Base-by-base conservation (phyloP, 2,113 vertebrate species). In the Chrysochloris asiatica region DNA sequence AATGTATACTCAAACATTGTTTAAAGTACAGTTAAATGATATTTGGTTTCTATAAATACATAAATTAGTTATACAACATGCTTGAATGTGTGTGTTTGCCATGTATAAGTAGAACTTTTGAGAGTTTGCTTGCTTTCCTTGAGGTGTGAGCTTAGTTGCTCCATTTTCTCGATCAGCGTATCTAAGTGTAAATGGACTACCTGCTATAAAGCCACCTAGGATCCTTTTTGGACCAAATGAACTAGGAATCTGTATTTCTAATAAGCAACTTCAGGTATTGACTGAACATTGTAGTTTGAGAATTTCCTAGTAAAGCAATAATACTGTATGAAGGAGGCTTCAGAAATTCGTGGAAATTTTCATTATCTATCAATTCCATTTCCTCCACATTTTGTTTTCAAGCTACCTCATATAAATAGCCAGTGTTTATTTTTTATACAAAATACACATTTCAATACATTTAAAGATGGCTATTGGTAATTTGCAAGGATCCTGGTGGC, bases 231-330 rank as follows among this genome's bases (percentile, higher is more conserved):
- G 22, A 83, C 1, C 7, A 50, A 86, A 36, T 43, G 48, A 92
- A 45, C 33, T 10, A 61, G 21, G 33, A 67, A 61, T 81, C 47
- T 72, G 14, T 13, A 79, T 78, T 19, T 76, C 77, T 76, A 93
- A 92, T 65, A 59, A 56, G 17, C 41, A 89, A 52, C 4, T 86
- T 21, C 19, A 63, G 21, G 6, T 77, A 19, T 81, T 84, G 36
- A 83, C 41, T 80, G 72, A 54, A 33, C 52, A 80, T 2, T 83
- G 28, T 71, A 50, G 16, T 95, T 59, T 94, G 63, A 94, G n/a
- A 92, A 48, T 90, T 71, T 17, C 3, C 22, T 30, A 77, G 41
- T 7, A 91, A 88, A 84, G 11, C 67, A 69, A 38, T 41, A 91
- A 72, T n/a, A 33, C 14, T 50, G 45, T 4, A 12, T 22, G 19